Evolutionary conservation across 2,797 vertebrate species (phyloP).

Genomic region (Lacerta bilineata): DNA sequence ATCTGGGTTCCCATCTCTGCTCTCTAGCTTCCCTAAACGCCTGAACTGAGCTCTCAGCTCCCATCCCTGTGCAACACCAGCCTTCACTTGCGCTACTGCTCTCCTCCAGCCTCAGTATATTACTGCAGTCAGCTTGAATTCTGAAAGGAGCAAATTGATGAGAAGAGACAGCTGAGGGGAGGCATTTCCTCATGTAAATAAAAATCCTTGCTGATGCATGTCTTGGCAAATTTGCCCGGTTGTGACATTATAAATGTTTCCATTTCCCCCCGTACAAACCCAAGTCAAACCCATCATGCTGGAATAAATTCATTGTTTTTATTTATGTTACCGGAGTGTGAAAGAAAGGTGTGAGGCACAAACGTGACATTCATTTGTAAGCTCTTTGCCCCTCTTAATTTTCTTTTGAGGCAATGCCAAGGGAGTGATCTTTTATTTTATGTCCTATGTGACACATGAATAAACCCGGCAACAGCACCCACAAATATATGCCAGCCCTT

Average conservation of each 20-base stretch:
- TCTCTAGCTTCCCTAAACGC: not conserved
- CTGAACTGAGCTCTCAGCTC: not conserved
- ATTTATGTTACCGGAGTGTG: slow-evolving; percentile 55
- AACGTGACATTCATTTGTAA: slow-evolving; percentile 60
- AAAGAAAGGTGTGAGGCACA: slow-evolving; percentile 38
- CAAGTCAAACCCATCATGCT: slow-evolving; percentile 50
- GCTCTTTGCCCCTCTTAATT: slow-evolving; percentile 59
- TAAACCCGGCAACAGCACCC: slow-evolving; percentile 51
- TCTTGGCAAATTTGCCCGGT: slow-evolving; percentile 36
- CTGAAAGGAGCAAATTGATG: slow-evolving; percentile 13
- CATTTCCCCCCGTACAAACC: slow-evolving; percentile 44
- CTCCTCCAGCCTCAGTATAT: not conserved
- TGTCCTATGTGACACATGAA: slow-evolving; percentile 35
- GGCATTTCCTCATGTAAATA: slow-evolving; percentile 7
- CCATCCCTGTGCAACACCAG: not conserved
- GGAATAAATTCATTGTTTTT: slow-evolving; percentile 55
- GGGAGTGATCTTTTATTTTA: slow-evolving; percentile 73
- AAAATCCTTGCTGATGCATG: slow-evolving; percentile 28
- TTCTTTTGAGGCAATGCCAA: slow-evolving; percentile 57
- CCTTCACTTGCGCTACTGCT: not conserved
- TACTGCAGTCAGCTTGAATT: not conserved
- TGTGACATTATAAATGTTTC: slow-evolving; percentile 63
- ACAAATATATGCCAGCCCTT: slow-evolving; percentile 42
- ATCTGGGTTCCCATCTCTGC: not conserved
- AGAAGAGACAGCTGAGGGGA: not conserved